These are phyloP conservation scores for Pollimyrus isidori DNA, from an alignment of 2,113 vertebrate species.

Conservation along the genomic window DNA sequence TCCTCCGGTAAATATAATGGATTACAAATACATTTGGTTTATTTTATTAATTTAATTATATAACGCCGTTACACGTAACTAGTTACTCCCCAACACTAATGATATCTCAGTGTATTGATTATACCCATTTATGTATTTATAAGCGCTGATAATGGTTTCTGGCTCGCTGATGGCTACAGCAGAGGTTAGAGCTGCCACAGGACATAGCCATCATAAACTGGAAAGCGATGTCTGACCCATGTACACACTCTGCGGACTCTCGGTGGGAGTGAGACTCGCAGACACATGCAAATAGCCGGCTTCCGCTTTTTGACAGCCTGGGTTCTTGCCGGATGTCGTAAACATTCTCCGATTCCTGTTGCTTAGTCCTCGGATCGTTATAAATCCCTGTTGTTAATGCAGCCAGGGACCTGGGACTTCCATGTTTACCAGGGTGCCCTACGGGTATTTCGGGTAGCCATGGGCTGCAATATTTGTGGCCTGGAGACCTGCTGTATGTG, in stretches of 20 bases:
- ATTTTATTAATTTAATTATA: background rate
- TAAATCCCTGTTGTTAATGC: background rate
- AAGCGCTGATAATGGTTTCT: background rate
- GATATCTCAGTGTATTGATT: background rate
- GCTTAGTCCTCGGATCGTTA: background rate
- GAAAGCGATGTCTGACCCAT: background rate
- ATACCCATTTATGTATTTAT: background rate
- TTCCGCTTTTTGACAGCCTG: background rate
- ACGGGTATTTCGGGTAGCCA: background rate
- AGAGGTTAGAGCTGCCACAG: background rate
- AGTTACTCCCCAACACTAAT: background rate
- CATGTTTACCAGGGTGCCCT: background rate
- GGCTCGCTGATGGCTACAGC: background rate
- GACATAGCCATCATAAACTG: background rate
- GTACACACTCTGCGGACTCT: background rate
- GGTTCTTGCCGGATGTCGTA: background rate
- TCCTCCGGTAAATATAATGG: background rate
- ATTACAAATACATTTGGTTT: background rate
- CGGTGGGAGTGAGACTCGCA: background rate
- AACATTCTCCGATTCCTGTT: background rate
- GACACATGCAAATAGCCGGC: conserved; percentile 7
- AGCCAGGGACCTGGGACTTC: background rate
- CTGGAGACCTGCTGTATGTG: background rate
- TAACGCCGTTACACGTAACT: background rate
- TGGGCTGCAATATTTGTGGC: background rate